Percentiles rank a stretch among this genome's conserved stretches.
Evolutionary conservation across 2,113 vertebrate species (phyloP).

Genomic region (Sebastes fasciatus): DNA sequence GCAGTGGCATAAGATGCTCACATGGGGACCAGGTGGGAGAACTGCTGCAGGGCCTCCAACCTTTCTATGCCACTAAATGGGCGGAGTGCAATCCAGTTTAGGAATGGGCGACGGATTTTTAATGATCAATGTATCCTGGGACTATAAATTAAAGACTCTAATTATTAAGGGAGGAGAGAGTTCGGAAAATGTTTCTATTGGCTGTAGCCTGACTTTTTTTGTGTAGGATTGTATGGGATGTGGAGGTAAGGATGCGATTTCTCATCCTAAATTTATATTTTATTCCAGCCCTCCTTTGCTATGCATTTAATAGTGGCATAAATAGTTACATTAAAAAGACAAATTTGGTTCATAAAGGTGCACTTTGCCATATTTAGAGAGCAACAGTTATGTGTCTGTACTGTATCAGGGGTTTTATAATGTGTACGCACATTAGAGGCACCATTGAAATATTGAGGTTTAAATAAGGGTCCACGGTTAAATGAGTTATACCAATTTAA

Average conservation of each 20-base stretch:
- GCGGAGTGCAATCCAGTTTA: slow-evolving; percentile 21
- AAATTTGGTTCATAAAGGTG: background rate
- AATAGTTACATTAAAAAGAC: background rate
- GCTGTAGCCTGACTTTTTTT: background rate
- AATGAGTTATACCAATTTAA: no score
- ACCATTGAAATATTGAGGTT: background rate
- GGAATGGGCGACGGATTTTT: background rate
- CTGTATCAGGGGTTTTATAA: background rate
- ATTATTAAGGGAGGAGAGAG: background rate
- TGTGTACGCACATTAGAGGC: background rate
- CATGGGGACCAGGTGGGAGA: slow-evolving; percentile 27
- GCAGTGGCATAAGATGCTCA: slow-evolving; percentile 26
- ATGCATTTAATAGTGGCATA: background rate
- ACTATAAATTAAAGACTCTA: background rate
- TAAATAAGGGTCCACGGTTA: no score
- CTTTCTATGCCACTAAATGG: slow-evolving; percentile 11
- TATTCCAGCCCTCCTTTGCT: background rate
- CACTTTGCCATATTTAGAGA: background rate
- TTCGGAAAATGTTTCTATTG: background rate
- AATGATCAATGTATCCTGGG: background rate
- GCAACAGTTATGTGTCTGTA: background rate
- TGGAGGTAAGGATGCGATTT: background rate
- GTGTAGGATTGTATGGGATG: background rate
- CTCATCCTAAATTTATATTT: background rate
- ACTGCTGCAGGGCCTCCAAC: slow-evolving; percentile 20